These are phyloP conservation scores for Ladona fulva DNA, from an alignment of 1,140 invertebrate genomes.

Conservation along the genomic window DNA sequence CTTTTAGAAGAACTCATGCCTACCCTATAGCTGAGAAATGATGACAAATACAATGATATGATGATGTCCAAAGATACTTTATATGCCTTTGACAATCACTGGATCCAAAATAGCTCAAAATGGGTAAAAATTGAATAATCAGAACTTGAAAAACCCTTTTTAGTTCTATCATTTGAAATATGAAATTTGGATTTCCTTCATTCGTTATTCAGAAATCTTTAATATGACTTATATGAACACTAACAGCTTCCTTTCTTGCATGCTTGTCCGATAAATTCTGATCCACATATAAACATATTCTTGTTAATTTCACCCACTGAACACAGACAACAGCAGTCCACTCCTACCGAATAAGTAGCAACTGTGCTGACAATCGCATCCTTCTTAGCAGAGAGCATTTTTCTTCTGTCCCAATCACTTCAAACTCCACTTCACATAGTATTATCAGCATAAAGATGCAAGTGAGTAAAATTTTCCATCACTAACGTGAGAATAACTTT, in stretches of 20 bases:
- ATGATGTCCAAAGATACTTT: neutral
- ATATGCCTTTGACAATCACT: constrained; percentile 1
- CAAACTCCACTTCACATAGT: neutral
- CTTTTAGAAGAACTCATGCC: constrained; percentile 6
- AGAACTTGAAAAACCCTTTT: neutral
- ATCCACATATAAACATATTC: neutral
- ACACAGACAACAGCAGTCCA: neutral
- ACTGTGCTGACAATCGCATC: neutral
- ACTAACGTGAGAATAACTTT: constrained; percentile 3
- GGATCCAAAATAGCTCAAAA: constrained; percentile 10
- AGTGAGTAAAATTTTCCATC: neutral
- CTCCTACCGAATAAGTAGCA: neutral
- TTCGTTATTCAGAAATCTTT: neutral
- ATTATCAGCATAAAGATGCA: neutral
- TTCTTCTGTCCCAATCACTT: neutral
- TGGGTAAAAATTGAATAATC: constrained; percentile 6
- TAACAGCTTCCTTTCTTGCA: neutral
- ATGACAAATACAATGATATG: constrained; percentile 12
- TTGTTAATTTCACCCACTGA: neutral
- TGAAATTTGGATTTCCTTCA: neutral
- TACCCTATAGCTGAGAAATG: neutral
- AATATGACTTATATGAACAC: neutral
- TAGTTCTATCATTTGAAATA: neutral
- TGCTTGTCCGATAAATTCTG: neutral
- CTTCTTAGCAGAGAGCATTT: neutral